phyloP scores from a whole-genome alignment of 2,888 invertebrate species.

The Heliconius aoede region DNA sequence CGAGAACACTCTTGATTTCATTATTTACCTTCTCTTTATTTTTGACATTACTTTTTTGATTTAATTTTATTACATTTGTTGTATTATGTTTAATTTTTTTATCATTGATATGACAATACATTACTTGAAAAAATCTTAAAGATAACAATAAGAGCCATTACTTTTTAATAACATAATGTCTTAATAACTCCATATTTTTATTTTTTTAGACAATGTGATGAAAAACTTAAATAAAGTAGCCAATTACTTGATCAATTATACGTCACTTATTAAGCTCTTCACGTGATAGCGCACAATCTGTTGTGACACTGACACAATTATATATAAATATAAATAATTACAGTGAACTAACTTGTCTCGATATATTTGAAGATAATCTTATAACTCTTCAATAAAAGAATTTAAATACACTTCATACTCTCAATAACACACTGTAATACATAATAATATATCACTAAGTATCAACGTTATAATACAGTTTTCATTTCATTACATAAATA shows the following conservation, averaged over 20 bases:
- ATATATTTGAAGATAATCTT: too few relatives aligned
- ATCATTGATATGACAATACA: background rate
- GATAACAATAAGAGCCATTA: background rate
- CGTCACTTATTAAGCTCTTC: background rate
- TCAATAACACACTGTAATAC: background rate
- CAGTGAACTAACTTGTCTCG: background rate
- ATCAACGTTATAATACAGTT: background rate
- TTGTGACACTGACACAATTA: conserved; percentile 18
- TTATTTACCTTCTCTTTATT: background rate
- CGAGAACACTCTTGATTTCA: conserved; percentile 36
- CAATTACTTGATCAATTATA: conserved; percentile 18
- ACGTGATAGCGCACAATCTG: background rate
- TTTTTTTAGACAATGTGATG: conserved; percentile 1
- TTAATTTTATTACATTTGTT: background rate
- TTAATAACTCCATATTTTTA: background rate
- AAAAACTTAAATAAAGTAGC: background rate
- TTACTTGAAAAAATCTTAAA: background rate
- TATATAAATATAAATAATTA: conserved; percentile 14
- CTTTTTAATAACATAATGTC: conserved; percentile 10
- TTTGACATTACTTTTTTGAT: too few relatives aligned
- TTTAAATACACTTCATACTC: too few relatives aligned
- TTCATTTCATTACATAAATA: conserved; percentile 11
- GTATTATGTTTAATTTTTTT: background rate
- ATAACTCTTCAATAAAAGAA: too few relatives aligned
- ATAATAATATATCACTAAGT: background rate